A percentile compares a stretch with the other conserved stretches of the same genome.
These are phyloP conservation scores for Scaptomyza caliginosa DNA, from an alignment of 2,888 invertebrate genomes.

Conservation along the genomic window DNA sequence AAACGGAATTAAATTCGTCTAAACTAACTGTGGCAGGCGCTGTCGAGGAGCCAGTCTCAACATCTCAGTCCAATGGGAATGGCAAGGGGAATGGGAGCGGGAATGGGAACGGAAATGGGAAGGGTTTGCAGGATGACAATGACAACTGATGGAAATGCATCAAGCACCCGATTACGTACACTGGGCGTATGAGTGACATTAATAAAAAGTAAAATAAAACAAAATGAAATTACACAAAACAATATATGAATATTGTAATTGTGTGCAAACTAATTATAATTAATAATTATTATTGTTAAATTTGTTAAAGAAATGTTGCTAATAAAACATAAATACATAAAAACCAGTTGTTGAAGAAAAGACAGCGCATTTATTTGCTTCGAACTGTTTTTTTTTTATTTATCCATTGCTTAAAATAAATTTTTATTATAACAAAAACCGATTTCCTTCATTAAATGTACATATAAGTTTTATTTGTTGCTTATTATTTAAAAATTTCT, in stretches of 20 bases:
- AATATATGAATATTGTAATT: slow-evolving; percentile 19
- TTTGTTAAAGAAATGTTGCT: slow-evolving; percentile 45
- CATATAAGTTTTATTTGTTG: slow-evolving; percentile 32
- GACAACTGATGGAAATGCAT: slow-evolving; percentile 29
- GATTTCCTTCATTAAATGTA: slow-evolving; percentile 37
- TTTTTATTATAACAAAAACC: slow-evolving; percentile 53
- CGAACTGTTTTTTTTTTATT: slow-evolving; percentile 43
- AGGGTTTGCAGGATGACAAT: slow-evolving; percentile 69
- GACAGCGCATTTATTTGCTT: slow-evolving; percentile 15
- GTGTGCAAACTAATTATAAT: slow-evolving; percentile 34
- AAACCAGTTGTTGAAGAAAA: slow-evolving; percentile 20
- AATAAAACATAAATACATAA: slow-evolving; percentile 10
- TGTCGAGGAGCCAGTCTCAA: slow-evolving; percentile 43
- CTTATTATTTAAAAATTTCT: slow-evolving; percentile 44
- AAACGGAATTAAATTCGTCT: slow-evolving; percentile 82
- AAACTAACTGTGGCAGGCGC: slow-evolving; percentile 65
- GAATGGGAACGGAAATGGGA: slow-evolving; percentile 73
- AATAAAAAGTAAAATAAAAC: background rate
- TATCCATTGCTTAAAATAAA: slow-evolving; percentile 60
- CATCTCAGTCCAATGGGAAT: slow-evolving; percentile 53
- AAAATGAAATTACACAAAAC: slow-evolving; percentile 24
- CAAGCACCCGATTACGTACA: slow-evolving; percentile 22
- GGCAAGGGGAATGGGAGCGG: slow-evolving; percentile 73
- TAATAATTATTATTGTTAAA: slow-evolving; percentile 40
- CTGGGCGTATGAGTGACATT: slow-evolving; percentile 73